Conservation (phyloP, 2,888 invertebrate genomes). For the Hirtodrosophila confusa region DNA sequence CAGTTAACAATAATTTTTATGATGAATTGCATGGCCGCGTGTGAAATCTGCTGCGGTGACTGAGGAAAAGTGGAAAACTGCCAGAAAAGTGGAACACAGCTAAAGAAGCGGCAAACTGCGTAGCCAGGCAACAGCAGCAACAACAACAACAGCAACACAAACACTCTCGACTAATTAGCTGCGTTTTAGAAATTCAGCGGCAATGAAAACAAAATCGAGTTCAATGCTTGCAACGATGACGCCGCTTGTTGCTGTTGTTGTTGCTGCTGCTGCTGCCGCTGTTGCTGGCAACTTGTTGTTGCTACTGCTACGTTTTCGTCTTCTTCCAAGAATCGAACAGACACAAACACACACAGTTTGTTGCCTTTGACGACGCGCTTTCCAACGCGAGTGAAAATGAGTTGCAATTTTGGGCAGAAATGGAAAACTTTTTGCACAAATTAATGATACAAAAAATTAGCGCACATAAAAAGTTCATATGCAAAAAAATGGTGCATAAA, state of each 20-base stretch:
- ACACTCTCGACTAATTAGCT: constrained; percentile 80
- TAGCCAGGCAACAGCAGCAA: constrained; percentile 42
- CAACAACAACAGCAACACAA: constrained; percentile 45
- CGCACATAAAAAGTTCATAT: constrained; percentile 6
- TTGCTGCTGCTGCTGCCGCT: constrained; percentile 24
- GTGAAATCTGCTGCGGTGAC: constrained; percentile 70
- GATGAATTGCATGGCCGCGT: constrained; percentile 80
- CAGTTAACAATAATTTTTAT: constrained; percentile 77
- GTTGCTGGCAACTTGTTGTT: constrained; percentile 38
- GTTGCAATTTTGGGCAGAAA: constrained; percentile 49
- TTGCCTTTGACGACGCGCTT: constrained; percentile 54
- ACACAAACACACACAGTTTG: constrained; percentile 26
- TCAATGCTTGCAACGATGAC: constrained; percentile 76
- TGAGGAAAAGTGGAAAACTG: constrained; percentile 79
- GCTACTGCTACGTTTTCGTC: constrained; percentile 55
- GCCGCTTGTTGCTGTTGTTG: constrained; percentile 37
- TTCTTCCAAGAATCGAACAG: constrained; percentile 68
- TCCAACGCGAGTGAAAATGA: constrained; percentile 71
- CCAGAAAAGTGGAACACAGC: constrained; percentile 78
- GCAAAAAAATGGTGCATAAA: constrained; percentile 5
- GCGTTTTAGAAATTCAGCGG: constrained; percentile 80
- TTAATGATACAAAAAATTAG: constrained; percentile 4
- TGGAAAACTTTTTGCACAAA: constrained; percentile 46
- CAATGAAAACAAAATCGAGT: constrained; percentile 81
- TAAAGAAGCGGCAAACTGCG: constrained; percentile 65